These are phyloP conservation scores for Ceratina australensis DNA, from an alignment of 1,140 invertebrate genomes.

Conservation along the genomic window DNA sequence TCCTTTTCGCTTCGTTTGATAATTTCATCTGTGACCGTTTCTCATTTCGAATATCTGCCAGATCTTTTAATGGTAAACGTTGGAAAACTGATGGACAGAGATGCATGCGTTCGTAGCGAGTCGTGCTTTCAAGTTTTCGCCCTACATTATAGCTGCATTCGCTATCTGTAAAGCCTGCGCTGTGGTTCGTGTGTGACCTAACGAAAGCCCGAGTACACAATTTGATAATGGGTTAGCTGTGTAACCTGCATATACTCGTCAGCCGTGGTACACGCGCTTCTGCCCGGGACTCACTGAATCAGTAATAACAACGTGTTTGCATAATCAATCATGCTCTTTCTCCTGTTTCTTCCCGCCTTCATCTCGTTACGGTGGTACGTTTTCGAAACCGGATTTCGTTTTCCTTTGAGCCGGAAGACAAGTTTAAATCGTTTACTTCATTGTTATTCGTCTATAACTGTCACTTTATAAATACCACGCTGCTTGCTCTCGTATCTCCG, in stretches of 20 bases:
- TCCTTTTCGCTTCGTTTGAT: too few relatives aligned
- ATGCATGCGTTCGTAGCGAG: constrained; percentile 5
- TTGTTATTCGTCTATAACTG: not conserved
- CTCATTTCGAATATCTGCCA: too few relatives aligned
- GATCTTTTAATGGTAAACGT: too few relatives aligned
- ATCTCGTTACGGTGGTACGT: constrained; percentile 17
- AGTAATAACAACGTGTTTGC: constrained; percentile 72
- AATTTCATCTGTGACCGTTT: too few relatives aligned
- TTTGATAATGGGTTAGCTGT: constrained; percentile 76
- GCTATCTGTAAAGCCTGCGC: constrained; percentile 50
- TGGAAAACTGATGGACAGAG: too few relatives aligned
- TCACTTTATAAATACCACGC: too few relatives aligned
- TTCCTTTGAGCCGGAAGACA: not conserved
- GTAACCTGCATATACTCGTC: constrained; percentile 69
- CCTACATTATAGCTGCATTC: constrained; percentile 33
- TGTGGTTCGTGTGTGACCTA: constrained; percentile 64
- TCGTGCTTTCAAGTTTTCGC: constrained; percentile 43
- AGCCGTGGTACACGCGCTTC: constrained; percentile 53
- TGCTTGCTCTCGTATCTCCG: too few relatives aligned
- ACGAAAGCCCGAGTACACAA: constrained; percentile 71
- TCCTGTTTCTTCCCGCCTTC: constrained; percentile 40
- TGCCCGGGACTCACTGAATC: constrained; percentile 65
- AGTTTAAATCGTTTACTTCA: not conserved
- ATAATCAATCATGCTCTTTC: constrained; percentile 73
- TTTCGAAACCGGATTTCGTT: not conserved